phyloP scores from a whole-genome alignment of 2,888 invertebrate species.

The Octonoba sinensis region DNA sequence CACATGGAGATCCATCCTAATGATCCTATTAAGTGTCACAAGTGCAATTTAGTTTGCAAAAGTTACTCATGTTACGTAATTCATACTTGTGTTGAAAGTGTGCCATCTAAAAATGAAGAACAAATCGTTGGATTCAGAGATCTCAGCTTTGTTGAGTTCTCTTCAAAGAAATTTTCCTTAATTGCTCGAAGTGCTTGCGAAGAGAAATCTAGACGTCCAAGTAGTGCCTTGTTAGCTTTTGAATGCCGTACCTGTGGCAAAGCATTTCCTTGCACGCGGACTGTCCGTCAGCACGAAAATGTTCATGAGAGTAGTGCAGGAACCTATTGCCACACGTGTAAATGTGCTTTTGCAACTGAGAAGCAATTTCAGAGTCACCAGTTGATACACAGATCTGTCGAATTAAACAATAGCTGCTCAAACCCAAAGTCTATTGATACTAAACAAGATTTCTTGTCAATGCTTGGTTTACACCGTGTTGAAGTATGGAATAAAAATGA shows the following conservation, averaged over 20 bases:
- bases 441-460: slow-evolving; percentile 1
- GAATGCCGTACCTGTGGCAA: slow-evolving; percentile 10
- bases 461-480: neutral
- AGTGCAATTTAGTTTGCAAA: neutral
- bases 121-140: slow-evolving; percentile 2
- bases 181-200: slow-evolving; percentile 8
- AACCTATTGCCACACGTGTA: slow-evolving; percentile 6
- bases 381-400: slow-evolving; percentile 1
- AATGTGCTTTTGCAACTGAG: neutral
- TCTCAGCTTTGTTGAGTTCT: neutral
- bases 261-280: neutral
- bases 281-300: slow-evolving; percentile 4
- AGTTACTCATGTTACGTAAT: neutral
- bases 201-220: neutral
- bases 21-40: slow-evolving; percentile 1
- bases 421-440: neutral
- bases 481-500: neutral
- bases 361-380: neutral
- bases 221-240: neutral
- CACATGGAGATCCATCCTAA: slow-evolving; percentile 12
- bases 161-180: slow-evolving; percentile 9
- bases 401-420: neutral
- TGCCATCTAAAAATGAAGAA: too few species aligned
- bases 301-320: neutral
- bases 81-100: neutral